A percentile compares a stretch with the other conserved stretches of the same genome.
Evolutionary conservation across 2,113 vertebrate genomes (phyloP).

Genomic region (Cochlearius cochlearius): DNA sequence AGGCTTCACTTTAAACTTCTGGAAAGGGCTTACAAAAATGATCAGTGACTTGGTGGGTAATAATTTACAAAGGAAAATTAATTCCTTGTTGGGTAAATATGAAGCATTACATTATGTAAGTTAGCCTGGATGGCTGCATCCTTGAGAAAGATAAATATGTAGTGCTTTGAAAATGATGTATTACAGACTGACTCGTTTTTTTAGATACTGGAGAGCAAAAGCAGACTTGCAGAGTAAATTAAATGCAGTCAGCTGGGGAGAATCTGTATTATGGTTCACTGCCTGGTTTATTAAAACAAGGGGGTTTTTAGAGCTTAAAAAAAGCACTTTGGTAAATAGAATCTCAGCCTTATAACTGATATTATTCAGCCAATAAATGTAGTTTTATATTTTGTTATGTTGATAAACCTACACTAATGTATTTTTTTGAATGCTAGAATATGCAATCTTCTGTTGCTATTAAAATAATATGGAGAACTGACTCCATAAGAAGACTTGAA

Average conservation of each 20-base stretch:
- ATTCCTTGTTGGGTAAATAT: background rate
- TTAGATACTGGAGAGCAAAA: background rate
- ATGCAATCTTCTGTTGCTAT: background rate
- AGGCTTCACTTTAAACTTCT: background rate
- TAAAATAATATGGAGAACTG: background rate
- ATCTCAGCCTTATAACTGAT: background rate
- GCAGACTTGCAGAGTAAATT: background rate
- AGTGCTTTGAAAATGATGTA: background rate
- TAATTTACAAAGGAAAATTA: background rate
- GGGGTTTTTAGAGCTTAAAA: background rate
- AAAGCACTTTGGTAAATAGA: background rate
- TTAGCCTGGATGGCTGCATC: background rate
- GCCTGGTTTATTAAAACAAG: background rate
- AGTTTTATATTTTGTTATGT: background rate
- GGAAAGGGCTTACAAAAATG: background rate
- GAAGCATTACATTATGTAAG: background rate
- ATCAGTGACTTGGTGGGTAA: background rate
- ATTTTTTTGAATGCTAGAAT: background rate
- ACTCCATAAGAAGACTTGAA: background rate
- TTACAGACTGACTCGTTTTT: background rate
- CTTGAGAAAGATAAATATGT: background rate
- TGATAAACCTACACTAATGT: background rate
- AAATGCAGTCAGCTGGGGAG: background rate
- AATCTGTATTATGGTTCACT: background rate
- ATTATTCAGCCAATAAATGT: background rate